These are phyloP conservation scores for Ricordea florida DNA, from an alignment of 92 coral and sea anemone genomes.

Conservation along the genomic window DNA sequence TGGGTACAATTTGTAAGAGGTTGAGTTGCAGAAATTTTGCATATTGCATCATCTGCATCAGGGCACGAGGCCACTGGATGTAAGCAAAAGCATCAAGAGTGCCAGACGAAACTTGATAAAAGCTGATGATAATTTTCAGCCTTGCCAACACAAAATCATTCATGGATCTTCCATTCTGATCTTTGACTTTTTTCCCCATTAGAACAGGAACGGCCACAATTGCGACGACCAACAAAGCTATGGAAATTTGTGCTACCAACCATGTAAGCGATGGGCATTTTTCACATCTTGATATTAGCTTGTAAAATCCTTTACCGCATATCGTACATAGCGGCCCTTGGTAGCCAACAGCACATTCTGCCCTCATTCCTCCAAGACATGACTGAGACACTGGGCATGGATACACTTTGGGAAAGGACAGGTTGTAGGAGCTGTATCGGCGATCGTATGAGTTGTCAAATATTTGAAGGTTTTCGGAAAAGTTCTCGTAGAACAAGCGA, in stretches of 20 bases:
- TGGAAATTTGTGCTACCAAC: conserved; percentile 18
- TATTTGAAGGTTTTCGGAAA: neutral
- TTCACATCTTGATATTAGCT: conserved; percentile 30
- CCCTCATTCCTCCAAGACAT: conserved; percentile 48
- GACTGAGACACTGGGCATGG: conserved; percentile 37
- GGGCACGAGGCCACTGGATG: conserved; percentile 39
- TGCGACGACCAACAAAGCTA: neutral
- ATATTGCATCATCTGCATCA: conserved; percentile 1
- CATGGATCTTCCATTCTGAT: neutral
- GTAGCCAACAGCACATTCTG: conserved; percentile 42
- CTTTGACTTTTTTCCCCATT: neutral
- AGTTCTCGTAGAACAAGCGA: neutral
- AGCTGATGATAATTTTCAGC: conserved; percentile 49
- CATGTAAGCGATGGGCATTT: conserved; percentile 39
- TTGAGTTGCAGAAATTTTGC: conserved; percentile 42
- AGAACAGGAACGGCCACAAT: neutral
- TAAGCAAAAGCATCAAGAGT: conserved; percentile 36
- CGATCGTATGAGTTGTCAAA: neutral
- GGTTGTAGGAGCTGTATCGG: neutral
- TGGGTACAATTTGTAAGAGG: conserved; percentile 27
- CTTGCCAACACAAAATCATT: conserved; percentile 36
- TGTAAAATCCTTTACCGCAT: neutral
- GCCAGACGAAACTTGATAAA: conserved; percentile 51
- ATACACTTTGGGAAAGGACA: conserved; percentile 6
- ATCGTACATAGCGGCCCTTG: conserved; percentile 47